phyloP scores from a whole-genome alignment of 2,797 vertebrate genomes.

The Thaleichthys pacificus region DNA sequence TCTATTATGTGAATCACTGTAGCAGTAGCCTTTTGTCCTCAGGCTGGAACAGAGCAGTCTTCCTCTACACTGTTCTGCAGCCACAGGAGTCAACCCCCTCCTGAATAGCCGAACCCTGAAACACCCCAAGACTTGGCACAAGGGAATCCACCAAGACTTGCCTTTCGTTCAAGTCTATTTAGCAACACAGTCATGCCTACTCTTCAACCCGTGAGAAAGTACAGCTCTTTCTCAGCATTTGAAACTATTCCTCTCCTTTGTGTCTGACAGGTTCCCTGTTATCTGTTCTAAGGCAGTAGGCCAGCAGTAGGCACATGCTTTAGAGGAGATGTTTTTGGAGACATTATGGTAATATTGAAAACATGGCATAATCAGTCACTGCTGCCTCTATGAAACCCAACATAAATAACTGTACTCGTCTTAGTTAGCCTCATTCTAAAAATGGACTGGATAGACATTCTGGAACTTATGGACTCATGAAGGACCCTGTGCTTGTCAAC shows the following conservation, averaged over 20 bases:
- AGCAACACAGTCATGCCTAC: conserved; percentile 72
- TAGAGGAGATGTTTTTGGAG: neutral
- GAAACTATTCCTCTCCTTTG: conserved; percentile 38
- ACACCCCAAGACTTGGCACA: conserved; percentile 59
- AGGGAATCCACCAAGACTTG: conserved; percentile 23
- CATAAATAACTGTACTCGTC: neutral
- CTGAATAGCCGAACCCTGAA: conserved; percentile 49
- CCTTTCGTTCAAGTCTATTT: conserved; percentile 61
- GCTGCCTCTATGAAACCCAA: neutral
- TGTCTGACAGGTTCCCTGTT: conserved; percentile 4
- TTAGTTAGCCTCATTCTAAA: neutral
- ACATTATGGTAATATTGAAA: neutral
- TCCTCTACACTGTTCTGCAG: conserved; percentile 33
- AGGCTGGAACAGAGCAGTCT: neutral
- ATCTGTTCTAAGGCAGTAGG: conserved; percentile 3
- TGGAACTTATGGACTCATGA: neutral
- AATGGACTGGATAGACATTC: neutral
- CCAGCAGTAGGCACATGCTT: neutral
- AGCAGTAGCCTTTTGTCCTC: conserved; percentile 15
- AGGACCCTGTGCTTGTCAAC: neutral
- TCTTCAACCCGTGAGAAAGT: conserved; percentile 66
- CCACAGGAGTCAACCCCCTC: conserved; percentile 16
- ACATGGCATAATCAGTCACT: neutral
- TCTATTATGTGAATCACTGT: conserved; percentile 24
- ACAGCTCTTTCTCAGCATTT: conserved; percentile 55